These are phyloP conservation scores for Heliconius nattereri DNA, from an alignment of 1,140 invertebrate species.

Conservation along the genomic window DNA sequence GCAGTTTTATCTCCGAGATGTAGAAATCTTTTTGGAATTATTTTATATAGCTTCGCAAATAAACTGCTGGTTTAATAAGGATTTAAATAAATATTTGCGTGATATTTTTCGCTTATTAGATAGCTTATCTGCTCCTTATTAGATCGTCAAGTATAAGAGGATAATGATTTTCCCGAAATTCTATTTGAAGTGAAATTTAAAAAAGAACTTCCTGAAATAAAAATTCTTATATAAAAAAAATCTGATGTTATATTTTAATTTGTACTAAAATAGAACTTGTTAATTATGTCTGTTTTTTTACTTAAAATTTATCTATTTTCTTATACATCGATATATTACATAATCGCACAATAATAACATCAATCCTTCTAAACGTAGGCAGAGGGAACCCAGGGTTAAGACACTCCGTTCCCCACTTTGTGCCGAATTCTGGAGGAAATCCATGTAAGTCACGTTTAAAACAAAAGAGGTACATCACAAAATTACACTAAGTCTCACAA, in stretches of 20 bases:
- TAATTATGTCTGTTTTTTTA: too few relatives aligned
- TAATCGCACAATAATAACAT: too few relatives aligned
- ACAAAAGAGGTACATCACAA: not conserved
- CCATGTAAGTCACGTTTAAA: not conserved
- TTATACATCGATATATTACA: too few relatives aligned
- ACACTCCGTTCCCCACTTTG: too few relatives aligned
- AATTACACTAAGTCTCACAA: not conserved
- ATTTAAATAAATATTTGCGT: not conserved
- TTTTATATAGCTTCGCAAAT: not conserved
- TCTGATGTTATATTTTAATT: too few relatives aligned
- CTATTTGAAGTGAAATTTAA: not conserved
- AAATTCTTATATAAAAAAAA: too few relatives aligned
- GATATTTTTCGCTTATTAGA: not conserved
- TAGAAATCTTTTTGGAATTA: conserved; percentile 49
- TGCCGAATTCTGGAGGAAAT: not conserved
- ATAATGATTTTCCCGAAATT: not conserved
- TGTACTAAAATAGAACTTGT: too few relatives aligned
- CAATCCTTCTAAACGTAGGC: too few relatives aligned
- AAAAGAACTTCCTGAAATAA: not conserved
- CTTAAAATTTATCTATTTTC: too few relatives aligned
- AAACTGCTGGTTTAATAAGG: not conserved
- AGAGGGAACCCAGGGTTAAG: too few relatives aligned
- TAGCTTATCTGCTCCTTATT: not conserved
- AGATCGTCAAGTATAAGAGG: not conserved
- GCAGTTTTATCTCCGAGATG: conserved; percentile 50